phyloP scores from a whole-genome alignment of 2,113 vertebrate species.

The Oenanthe oenanthe region DNA sequence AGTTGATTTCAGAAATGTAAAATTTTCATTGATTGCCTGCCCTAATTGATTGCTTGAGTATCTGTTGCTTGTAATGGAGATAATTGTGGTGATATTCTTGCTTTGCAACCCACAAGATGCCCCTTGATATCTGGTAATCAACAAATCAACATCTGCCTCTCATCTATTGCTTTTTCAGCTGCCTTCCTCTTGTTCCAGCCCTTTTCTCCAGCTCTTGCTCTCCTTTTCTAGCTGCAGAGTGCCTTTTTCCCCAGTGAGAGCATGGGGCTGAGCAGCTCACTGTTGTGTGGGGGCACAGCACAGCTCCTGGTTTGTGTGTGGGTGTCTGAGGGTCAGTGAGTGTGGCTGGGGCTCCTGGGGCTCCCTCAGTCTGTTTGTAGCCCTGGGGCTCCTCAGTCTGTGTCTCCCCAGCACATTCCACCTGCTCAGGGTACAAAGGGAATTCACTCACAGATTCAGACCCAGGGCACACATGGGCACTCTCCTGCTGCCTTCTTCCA shows the following conservation, averaged over 20 bases:
- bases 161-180: constrained; percentile 2
- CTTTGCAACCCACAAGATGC: constrained; percentile 18
- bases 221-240: not conserved
- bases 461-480: not conserved
- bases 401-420: not conserved
- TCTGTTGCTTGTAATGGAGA: not conserved
- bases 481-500: not conserved
- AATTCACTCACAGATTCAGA: not conserved
- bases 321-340: not conserved
- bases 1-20: not conserved
- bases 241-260: not conserved
- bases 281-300: not conserved
- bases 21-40: not conserved
- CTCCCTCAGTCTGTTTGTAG: not conserved
- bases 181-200: not conserved
- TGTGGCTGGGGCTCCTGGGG: not conserved
- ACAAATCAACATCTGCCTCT: constrained; percentile 7
- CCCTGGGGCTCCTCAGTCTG: not conserved
- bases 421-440: not conserved
- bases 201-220: not conserved
- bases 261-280: not conserved
- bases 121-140: not conserved
- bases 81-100: not conserved
- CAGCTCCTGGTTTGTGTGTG: not conserved
- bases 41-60: constrained; percentile 4